Base-by-base conservation (phyloP, 2,888 invertebrate species). In the Podotricha telesiphe region DNA sequence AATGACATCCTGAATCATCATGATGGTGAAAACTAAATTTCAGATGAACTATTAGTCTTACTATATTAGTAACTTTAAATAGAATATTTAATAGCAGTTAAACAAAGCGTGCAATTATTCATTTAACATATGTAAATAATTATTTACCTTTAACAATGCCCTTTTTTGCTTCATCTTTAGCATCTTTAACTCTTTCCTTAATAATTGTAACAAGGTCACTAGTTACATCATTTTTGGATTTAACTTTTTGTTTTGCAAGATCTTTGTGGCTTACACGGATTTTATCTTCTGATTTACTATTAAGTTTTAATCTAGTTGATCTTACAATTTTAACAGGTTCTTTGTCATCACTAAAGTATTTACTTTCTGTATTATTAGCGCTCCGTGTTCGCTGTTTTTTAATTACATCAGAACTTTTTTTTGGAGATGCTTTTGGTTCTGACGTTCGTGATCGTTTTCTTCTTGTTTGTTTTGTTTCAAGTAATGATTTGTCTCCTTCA, bases 121-220 rank as follows among this genome's bases (percentile, higher is more conserved):
- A 6, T 28, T 51, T 50, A 17, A 20, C 5, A 5, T 4, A 42
- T 17, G 15, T 19, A 28, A 20, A 37, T 20, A 42, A 47, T 40
- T 53, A 56, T 62, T 55, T 64, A 86, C 89, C 92, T 85, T 90
- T 90, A 0, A 87, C 86, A 67, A 82, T 76, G 63, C 80, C 77
- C 71, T 82, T 86, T 53, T 82, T 87, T 51, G 88, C 80, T 66
- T 84, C 81, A 19, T 78, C 79, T 79, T 93, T 93, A 72, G 93
- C 90, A 77, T 91, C 87, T 70, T 83, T 86, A 8, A 94, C 91
- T 72, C 93, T 86, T 50, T 80, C 84, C 79, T 94, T 94, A 55
- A 94, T 86, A 62, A 95, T 86, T 67, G 86, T 80, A n/a, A 94
- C 84, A 40, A 94, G 87, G 76, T 94, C 94, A 55, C 81, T 82